These are phyloP conservation scores for Epinotia demarniana DNA, from an alignment of 2,888 invertebrate genomes.

Conservation along the genomic window DNA sequence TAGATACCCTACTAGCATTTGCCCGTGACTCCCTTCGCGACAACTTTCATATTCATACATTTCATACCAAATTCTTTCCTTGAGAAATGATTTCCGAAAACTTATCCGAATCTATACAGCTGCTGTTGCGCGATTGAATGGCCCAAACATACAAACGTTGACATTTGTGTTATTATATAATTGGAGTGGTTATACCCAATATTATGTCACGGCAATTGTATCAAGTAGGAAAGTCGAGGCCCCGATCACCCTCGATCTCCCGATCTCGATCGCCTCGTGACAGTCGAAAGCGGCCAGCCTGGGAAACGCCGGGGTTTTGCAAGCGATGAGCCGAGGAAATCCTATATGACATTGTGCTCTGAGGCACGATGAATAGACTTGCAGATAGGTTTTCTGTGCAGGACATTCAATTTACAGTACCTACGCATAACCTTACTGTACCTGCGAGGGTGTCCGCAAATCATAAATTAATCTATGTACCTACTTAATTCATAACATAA, in stretches of 20 bases:
- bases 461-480: too few species aligned
- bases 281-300: slow-evolving; percentile 56
- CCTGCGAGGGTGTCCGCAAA: too few species aligned
- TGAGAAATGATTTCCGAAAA: not conserved
- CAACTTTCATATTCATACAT: too few species aligned
- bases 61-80: not conserved
- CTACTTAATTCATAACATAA: too few species aligned
- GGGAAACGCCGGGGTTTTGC: slow-evolving; percentile 58
- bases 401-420: too few species aligned
- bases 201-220: slow-evolving; percentile 22
- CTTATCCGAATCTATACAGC: not conserved
- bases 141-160: not conserved
- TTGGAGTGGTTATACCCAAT: not conserved
- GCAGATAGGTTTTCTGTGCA: too few species aligned
- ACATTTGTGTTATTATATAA: not conserved
- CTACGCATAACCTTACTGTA: too few species aligned
- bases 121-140: not conserved
- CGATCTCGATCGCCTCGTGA: slow-evolving; percentile 54
- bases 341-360: slow-evolving; percentile 45
- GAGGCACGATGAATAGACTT: not conserved
- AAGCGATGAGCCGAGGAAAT: slow-evolving; percentile 60
- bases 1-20: too few species aligned
- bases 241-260: slow-evolving; percentile 55
- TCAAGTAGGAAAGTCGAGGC: slow-evolving; percentile 17
- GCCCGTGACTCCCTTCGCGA: too few species aligned